These are phyloP conservation scores for Doryteuthis pealeii DNA, from an alignment of 1,140 invertebrate species.

Conservation along the genomic window DNA sequence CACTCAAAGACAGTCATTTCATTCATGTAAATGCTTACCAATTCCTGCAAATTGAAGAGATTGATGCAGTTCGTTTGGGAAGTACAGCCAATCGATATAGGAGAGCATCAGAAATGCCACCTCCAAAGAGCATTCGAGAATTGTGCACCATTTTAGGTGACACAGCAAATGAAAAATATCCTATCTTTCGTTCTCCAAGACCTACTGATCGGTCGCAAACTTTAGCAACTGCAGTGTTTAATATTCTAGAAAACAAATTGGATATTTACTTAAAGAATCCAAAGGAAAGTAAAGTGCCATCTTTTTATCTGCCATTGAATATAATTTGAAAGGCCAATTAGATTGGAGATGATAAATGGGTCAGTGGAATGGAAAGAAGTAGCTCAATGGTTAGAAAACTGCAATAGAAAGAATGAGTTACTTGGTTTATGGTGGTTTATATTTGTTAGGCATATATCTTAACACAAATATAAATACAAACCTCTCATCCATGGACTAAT, in stretches of 20 bases:
- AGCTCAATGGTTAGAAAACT: no score
- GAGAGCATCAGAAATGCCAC: background rate
- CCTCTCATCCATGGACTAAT: no score
- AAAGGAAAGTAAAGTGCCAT: background rate
- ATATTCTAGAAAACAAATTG: slow-evolving; percentile 19
- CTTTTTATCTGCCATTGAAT: background rate
- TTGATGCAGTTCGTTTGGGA: background rate
- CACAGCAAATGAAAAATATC: slow-evolving; percentile 3
- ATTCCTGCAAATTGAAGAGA: background rate
- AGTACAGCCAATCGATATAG: background rate
- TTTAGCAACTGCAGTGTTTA: slow-evolving; percentile 18
- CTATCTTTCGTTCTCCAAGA: slow-evolving; percentile 21
- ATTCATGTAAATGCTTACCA: background rate
- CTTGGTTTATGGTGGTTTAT: no score
- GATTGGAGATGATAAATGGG: no score
- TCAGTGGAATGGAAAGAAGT: no score
- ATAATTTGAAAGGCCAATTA: background rate
- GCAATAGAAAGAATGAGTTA: no score
- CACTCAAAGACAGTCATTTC: background rate
- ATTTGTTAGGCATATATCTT: no score
- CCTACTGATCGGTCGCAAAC: slow-evolving; percentile 15
- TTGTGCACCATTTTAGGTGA: background rate
- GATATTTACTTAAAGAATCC: slow-evolving; percentile 16
- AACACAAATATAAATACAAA: no score
- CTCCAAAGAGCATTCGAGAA: background rate